Evolutionary conservation across 2,888 invertebrate species (phyloP).

Genomic region (Trachelus stipa): DNA sequence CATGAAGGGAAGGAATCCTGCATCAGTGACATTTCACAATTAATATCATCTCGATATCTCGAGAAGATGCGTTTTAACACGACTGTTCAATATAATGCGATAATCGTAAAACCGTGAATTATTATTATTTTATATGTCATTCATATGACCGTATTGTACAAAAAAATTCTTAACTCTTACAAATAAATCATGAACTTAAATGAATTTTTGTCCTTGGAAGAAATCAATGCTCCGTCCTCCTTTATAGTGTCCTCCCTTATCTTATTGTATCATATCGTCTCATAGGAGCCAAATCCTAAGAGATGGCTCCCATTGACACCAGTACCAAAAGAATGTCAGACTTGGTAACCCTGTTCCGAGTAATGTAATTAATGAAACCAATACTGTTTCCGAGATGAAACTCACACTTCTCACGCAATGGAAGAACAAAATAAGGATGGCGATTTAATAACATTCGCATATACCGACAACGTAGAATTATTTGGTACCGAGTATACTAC

Average conservation of each 20-base stretch:
- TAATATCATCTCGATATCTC: too few species aligned
- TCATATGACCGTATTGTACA: rapidly evolving
- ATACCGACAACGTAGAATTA: not conserved
- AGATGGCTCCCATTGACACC: too few species aligned
- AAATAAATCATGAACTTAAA: not conserved
- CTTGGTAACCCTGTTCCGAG: not conserved
- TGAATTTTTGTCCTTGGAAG: not conserved
- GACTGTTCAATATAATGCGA: too few species aligned
- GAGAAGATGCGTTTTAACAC: too few species aligned
- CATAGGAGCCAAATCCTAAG: too few species aligned
- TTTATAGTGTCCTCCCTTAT: not conserved
- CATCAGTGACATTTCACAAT: too few species aligned
- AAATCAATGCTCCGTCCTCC: not conserved
- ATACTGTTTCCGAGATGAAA: not conserved
- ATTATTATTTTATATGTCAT: not conserved
- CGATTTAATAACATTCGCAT: not conserved
- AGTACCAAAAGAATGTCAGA: not conserved
- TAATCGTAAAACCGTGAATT: not conserved
- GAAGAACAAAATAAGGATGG: not conserved
- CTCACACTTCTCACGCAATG: not conserved
- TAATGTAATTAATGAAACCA: not conserved
- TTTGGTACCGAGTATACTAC: too few species aligned
- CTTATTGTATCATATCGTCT: too few species aligned
- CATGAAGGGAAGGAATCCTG: too few species aligned
- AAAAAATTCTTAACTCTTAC: not conserved